Evolutionary conservation across 92 coral and sea anemone genomes (phyloP).

Genomic region (Desmophyllum pertusum): DNA sequence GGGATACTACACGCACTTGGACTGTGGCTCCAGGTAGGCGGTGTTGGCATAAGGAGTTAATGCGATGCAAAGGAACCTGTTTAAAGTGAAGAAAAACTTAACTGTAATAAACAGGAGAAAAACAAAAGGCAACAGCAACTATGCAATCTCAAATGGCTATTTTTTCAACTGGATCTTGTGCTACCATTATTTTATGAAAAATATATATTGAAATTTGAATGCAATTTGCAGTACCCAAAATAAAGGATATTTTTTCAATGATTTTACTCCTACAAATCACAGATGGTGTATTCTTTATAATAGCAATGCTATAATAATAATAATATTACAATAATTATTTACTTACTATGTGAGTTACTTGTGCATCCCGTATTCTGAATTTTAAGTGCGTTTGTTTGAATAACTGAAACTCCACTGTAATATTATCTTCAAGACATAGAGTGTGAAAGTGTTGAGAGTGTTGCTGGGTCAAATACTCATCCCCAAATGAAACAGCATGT

Average conservation of each 20-base stretch:
- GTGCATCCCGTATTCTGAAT: not conserved
- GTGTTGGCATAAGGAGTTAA: not conserved
- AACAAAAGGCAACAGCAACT: no score
- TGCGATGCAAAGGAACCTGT: constrained; percentile 1
- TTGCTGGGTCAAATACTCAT: not conserved
- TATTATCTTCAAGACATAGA: not conserved
- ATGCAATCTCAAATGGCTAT: no score
- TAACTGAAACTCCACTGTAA: not conserved
- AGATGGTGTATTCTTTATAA: not conserved
- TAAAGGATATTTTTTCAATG: no score
- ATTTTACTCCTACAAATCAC: not conserved
- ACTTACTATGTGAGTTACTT: not conserved
- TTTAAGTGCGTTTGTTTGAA: not conserved
- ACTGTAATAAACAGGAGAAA: no score
- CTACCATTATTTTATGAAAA: no score
- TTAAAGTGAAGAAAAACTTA: not conserved
- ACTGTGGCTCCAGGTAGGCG: constrained; percentile 11
- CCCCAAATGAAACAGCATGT: not conserved
- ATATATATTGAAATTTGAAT: no score
- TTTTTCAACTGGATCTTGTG: no score
- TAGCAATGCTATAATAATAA: no score
- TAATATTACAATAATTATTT: no score
- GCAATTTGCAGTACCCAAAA: no score
- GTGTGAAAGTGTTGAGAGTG: not conserved
- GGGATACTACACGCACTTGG: not conserved